Evolutionary conservation across 2,888 invertebrate genomes (phyloP).

Genomic region (Patella pellucida): DNA sequence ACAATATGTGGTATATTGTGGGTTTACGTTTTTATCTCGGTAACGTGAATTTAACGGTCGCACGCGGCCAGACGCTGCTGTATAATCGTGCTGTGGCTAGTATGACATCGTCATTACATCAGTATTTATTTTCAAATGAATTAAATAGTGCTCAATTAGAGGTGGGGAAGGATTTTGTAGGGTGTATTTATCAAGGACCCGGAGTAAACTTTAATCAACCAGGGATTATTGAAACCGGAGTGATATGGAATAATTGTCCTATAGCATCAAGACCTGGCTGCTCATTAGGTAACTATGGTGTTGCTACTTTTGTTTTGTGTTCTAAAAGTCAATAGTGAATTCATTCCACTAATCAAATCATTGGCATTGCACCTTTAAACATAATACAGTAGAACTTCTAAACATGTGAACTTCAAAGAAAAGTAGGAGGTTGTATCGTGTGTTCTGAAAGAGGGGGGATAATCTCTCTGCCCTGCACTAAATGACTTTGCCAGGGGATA

Average conservation of each 20-base stretch:
- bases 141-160: slow-evolving; percentile 5
- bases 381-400: too few species aligned
- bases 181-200: slow-evolving; percentile 49
- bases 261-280: neutral
- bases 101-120: neutral
- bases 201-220: slow-evolving; percentile 40
- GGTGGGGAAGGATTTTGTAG: slow-evolving; percentile 44
- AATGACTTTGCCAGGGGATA: too few species aligned
- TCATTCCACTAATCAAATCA: too few species aligned
- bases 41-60: neutral
- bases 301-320: too few species aligned
- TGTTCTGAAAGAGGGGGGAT: too few species aligned
- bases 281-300: neutral
- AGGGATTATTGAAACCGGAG: neutral
- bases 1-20: neutral
- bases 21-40: neutral
- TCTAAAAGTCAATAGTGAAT: too few species aligned
- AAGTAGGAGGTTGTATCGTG: too few species aligned
- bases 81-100: slow-evolving; percentile 6
- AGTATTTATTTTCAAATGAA: slow-evolving; percentile 17
- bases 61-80: neutral
- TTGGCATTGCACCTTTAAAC: too few species aligned
- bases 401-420: too few species aligned
- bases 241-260: slow-evolving; percentile 15
- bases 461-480: too few species aligned